Percentiles rank a stretch among this genome's conserved stretches.
Conservation (phyloP, 2,888 invertebrate genomes). For the Eilema caniola region DNA sequence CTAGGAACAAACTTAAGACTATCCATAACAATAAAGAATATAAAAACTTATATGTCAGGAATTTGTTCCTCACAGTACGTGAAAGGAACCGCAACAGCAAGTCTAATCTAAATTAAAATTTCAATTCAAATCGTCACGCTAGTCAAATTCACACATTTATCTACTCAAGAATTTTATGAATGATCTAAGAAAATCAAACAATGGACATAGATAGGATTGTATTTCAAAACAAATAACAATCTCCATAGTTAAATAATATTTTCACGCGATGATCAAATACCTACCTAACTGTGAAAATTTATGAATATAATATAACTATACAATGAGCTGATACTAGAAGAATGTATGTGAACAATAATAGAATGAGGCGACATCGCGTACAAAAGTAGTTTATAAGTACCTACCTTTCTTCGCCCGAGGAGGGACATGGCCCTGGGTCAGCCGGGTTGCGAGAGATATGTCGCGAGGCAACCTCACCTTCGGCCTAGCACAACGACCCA, state of each 20-base stretch:
- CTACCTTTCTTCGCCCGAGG: too few species aligned
- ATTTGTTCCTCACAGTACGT: too few species aligned
- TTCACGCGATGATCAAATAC: not conserved
- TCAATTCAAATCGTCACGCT: not conserved
- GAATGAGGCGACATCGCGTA: not conserved
- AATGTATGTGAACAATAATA: not conserved
- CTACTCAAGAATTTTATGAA: not conserved
- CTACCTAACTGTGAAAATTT: not conserved
- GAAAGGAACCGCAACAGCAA: too few species aligned
- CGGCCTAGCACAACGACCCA: too few species aligned
- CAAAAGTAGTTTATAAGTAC: too few species aligned
- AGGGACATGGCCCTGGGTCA: too few species aligned
- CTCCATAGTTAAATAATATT: not conserved
- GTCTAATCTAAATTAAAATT: too few species aligned
- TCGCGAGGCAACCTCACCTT: too few species aligned
- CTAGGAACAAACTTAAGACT: too few species aligned
- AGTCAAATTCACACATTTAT: not conserved
- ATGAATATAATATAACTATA: not conserved
- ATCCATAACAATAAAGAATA: too few species aligned
- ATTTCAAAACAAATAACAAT: constrained; percentile 1
- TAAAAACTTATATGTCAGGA: too few species aligned
- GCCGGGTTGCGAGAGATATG: too few species aligned
- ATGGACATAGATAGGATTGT: not conserved
- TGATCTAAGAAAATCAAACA: not conserved
- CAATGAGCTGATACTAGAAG: constrained; percentile 1